These are phyloP conservation scores for Parus major DNA, from an alignment of 2,113 vertebrate species.

Conservation along the genomic window DNA sequence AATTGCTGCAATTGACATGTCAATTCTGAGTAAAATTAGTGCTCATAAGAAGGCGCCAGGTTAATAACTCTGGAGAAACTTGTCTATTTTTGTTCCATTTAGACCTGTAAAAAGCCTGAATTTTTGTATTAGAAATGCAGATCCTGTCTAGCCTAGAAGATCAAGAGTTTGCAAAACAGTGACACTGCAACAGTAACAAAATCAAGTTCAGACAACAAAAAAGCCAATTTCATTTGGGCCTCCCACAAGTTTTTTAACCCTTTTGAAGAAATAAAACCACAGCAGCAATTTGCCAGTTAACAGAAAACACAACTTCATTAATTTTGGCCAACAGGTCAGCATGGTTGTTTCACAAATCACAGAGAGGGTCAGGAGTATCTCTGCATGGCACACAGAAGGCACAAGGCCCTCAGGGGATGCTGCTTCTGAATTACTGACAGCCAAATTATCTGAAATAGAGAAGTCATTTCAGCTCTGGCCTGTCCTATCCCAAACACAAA, in stretches of 20 bases:
- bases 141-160: background rate
- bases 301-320: background rate
- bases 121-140: conserved; percentile 28
- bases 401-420: background rate
- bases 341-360: background rate
- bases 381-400: background rate
- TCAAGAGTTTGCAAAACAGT: background rate
- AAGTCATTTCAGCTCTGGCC: background rate
- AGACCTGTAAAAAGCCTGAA: background rate
- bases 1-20: background rate
- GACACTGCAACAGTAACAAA: background rate
- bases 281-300: background rate
- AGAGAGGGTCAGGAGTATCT: background rate
- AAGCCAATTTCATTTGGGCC: background rate
- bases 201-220: background rate
- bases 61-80: conserved; percentile 11
- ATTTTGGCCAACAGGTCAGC: background rate
- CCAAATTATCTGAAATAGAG: background rate
- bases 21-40: background rate
- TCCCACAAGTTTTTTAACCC: background rate
- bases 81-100: background rate
- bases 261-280: background rate
- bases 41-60: background rate
- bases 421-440: background rate
- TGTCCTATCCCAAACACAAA: background rate